phyloP scores from a whole-genome alignment of 2,113 vertebrate genomes.

The Xiphorhynchus elegans region DNA sequence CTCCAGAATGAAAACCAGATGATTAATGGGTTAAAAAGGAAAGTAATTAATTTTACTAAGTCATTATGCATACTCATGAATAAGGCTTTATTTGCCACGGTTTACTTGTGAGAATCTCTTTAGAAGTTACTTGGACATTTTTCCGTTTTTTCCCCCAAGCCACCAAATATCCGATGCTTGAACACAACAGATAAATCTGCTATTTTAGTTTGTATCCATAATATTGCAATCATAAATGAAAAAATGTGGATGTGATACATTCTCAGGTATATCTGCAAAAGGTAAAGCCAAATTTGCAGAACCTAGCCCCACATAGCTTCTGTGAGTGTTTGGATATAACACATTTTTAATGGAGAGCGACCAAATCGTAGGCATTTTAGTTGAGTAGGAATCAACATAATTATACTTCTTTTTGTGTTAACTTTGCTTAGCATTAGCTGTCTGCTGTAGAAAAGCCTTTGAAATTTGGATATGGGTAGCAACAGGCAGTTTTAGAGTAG shows the following conservation, averaged over 20 bases:
- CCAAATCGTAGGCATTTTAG: neutral
- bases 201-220: neutral
- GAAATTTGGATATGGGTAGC: neutral
- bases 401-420: neutral
- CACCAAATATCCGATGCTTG: neutral
- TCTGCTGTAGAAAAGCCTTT: neutral
- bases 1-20: conserved; percentile 34
- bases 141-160: neutral
- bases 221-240: neutral
- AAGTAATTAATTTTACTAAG: conserved; percentile 35
- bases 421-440: neutral
- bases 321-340: neutral
- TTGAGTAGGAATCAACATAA: neutral
- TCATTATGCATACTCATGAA: neutral
- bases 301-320: neutral
- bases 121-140: neutral
- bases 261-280: neutral
- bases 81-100: neutral
- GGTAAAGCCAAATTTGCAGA: neutral
- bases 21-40: conserved; percentile 49
- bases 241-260: neutral
- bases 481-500: neutral
- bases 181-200: neutral
- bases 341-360: neutral
- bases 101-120: neutral